Conservation (phyloP, 2,113 vertebrate species). For the Alethe castanea region DNA sequence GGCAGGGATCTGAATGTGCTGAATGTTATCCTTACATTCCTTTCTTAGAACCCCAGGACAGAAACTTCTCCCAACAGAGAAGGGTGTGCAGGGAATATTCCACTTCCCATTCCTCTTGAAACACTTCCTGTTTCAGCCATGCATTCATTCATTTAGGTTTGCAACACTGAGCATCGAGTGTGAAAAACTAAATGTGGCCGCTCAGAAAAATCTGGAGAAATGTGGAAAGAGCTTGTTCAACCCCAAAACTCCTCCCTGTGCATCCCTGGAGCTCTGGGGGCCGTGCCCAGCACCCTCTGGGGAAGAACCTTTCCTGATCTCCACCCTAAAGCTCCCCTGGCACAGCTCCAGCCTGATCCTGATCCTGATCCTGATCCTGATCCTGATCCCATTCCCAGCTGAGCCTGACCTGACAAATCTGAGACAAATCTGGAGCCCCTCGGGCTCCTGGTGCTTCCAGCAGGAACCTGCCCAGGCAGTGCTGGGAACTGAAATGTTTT, state of each 20-base stretch:
- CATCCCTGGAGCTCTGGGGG: background rate
- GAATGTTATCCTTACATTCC: background rate
- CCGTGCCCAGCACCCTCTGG: background rate
- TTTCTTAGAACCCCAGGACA: background rate
- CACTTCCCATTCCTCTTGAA: background rate
- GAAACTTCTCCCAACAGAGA: background rate
- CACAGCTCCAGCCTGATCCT: background rate
- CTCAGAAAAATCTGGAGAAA: background rate
- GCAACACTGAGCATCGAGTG: background rate
- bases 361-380: background rate
- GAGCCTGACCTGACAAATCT: background rate
- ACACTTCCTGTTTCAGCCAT: background rate
- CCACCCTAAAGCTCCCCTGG: background rate
- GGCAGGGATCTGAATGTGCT: background rate
- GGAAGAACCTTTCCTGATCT: background rate
- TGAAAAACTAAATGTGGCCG: fast-evolving
- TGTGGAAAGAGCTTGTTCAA: fast-evolving
- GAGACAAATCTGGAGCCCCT: background rate
- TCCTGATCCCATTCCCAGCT: background rate
- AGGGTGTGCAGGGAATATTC: background rate
- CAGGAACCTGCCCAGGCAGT: background rate
- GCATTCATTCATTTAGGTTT: fast-evolving
- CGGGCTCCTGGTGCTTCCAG: background rate
- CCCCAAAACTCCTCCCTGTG: background rate
- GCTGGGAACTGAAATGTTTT: background rate